phyloP scores from a whole-genome alignment of 2,888 invertebrate genomes.

The Corbicula japonica region DNA sequence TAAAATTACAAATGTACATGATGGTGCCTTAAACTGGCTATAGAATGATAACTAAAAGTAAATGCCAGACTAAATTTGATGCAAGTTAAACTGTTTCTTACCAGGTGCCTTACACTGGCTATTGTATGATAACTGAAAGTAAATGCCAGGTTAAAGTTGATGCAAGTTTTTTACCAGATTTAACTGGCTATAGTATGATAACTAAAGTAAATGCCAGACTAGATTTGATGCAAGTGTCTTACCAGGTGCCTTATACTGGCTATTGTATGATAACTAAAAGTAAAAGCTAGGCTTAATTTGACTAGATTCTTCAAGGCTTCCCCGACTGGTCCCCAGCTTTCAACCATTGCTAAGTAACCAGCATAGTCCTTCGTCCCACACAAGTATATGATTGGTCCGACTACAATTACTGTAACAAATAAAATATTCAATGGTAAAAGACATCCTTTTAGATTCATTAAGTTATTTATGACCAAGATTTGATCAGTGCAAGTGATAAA shows the following conservation, averaged over 20 bases:
- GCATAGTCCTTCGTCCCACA: slow-evolving; percentile 45
- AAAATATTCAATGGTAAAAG: too few relatives aligned
- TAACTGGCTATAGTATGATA: too few relatives aligned
- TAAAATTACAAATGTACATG: too few relatives aligned
- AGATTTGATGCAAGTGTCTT: slow-evolving; percentile 22
- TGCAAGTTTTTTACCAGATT: too few relatives aligned
- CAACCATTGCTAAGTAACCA: slow-evolving; percentile 39
- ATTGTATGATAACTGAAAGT: slow-evolving; percentile 45
- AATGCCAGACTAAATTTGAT: too few relatives aligned
- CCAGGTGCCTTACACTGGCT: slow-evolving; percentile 50
- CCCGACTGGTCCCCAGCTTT: slow-evolving; percentile 47
- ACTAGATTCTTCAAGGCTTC: slow-evolving; percentile 8
- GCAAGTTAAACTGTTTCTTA: too few relatives aligned
- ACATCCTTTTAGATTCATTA: too few relatives aligned
- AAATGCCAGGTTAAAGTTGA: slow-evolving; percentile 50
- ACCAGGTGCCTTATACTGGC: slow-evolving; percentile 53
- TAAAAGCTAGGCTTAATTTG: slow-evolving; percentile 49
- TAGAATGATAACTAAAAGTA: too few relatives aligned
- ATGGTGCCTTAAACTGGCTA: too few relatives aligned
- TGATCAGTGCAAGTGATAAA: too few relatives aligned
- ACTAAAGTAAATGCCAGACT: too few relatives aligned
- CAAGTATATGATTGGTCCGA: slow-evolving; percentile 43
- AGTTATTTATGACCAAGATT: too few relatives aligned
- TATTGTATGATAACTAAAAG: slow-evolving; percentile 44
- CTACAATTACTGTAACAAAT: slow-evolving; percentile 33